Evolutionary conservation across 2,888 invertebrate genomes (phyloP), one percentile per base, ranked within the genome.

Genomic region (Serrognathus titanus): DNA sequence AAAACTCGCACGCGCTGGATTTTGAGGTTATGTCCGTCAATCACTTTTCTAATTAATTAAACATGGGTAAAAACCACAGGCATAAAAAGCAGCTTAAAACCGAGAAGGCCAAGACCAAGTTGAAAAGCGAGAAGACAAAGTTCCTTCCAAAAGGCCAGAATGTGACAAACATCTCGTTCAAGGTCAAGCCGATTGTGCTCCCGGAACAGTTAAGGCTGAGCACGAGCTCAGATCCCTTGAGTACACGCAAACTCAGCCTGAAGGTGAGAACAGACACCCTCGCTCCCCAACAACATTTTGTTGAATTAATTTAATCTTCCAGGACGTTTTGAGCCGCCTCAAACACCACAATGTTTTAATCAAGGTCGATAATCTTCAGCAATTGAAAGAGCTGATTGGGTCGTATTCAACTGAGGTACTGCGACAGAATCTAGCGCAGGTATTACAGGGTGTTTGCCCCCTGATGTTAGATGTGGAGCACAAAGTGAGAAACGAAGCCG

Each of bases 81-180:
- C 88, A 90, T 70, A 87, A 89, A 71, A 92, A 91, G 70, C 84
- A 87, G 66, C 77, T 91, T 3, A 90, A 90, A 36, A 56, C 62
- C 7, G 65, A 65, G 65, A 95, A 92, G 72, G 85, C 91, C 0
- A 97, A 96, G 82, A 88, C 91, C 0, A 94, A 96, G 74, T 76
- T 96, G 36, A 96, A 94, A 78, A 83, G 85, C 13, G 59, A 58
- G 5, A 76, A 76, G 68, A 88, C 89, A 57, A 85, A 89, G 75
- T 84, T 86, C 70, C 76, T 96, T 51, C 90, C 91, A 0, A 95
- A 92, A 80, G 93, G 93, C 6, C 85, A 88, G 51, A 97, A 96
- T 82, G 86, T 92, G 3, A 96, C 96, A 0, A 88, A 93, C 74
- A 89, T 93, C 0, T 86, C 88, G 67, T 95, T 97, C 69, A 94